Evolutionary conservation across 2,888 invertebrate species (phyloP).

Genomic region (Antitype chi): DNA sequence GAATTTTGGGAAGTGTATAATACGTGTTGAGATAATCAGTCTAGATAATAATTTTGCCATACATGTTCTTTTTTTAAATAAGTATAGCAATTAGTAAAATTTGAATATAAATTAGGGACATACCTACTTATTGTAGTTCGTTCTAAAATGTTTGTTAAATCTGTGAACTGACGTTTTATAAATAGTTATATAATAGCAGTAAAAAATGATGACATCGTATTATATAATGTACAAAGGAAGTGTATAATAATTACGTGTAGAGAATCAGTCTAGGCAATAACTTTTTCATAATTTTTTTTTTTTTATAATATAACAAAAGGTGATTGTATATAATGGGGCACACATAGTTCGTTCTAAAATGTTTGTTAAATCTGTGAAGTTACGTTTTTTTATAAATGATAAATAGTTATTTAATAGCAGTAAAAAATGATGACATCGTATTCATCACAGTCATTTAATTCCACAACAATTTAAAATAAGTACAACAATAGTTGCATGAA

Average conservation of each 20-base stretch:
- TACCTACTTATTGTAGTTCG: too few species aligned
- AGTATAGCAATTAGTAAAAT: too few species aligned
- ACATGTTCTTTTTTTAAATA: too few species aligned
- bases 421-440: not conserved
- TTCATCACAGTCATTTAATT: not conserved
- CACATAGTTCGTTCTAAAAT: not conserved
- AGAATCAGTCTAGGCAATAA: too few species aligned
- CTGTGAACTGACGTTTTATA: too few species aligned
- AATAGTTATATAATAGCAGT: not conserved
- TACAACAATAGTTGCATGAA: slow-evolving; percentile 6
- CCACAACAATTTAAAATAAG: not conserved
- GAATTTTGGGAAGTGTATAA: slow-evolving; percentile 80
- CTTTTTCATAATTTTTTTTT: too few species aligned
- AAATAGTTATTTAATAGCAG: not conserved
- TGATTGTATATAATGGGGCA: too few species aligned
- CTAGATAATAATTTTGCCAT: not conserved
- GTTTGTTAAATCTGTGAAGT: not conserved
- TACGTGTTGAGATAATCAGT: slow-evolving; percentile 42
- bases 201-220: not conserved
- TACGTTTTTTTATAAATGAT: not conserved
- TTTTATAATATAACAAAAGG: too few species aligned
- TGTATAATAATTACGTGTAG: too few species aligned
- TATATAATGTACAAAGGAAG: too few species aligned
- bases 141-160: too few species aligned
- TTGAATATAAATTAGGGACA: too few species aligned